Percentiles rank a stretch among this genome's conserved stretches.
These are phyloP conservation scores for Dromiciops gliroides DNA, from an alignment of 2,113 vertebrate species.

Conservation along the genomic window DNA sequence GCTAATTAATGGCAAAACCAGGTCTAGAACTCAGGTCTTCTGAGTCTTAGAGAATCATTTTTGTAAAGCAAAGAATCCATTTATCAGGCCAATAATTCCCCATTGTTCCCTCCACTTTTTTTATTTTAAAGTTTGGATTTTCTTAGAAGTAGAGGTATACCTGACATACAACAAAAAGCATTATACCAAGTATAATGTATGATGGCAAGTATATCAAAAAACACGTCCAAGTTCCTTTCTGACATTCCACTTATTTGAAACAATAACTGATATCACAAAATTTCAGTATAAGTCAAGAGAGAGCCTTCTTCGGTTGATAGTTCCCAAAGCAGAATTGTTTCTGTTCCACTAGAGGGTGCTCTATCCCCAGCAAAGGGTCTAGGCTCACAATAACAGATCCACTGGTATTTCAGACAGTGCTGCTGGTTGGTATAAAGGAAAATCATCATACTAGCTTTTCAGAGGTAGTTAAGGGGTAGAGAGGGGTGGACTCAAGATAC, in stretches of 20 bases:
- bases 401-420: neutral
- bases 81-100: constrained; percentile 13
- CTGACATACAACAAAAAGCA: neutral
- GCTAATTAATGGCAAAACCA: neutral
- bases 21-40: neutral
- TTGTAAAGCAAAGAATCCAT: neutral
- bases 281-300: neutral
- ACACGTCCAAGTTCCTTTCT: neutral
- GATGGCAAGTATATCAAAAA: neutral
- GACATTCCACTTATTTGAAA: constrained; percentile 12
- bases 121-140: constrained; percentile 7
- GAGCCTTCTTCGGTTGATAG: neutral
- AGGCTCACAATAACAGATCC: neutral
- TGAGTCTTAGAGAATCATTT: neutral
- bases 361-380: neutral
- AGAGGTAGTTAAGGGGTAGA: neutral
- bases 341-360: constrained; percentile 59
- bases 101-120: neutral
- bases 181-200: too few relatives aligned
- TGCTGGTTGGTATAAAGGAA: neutral
- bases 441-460: neutral
- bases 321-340: neutral
- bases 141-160: constrained; percentile 4
- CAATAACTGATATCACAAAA: neutral
- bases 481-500: neutral